Evolutionary conservation across 2,113 vertebrate species (phyloP).

Genomic region (Oophaga pumilio): DNA sequence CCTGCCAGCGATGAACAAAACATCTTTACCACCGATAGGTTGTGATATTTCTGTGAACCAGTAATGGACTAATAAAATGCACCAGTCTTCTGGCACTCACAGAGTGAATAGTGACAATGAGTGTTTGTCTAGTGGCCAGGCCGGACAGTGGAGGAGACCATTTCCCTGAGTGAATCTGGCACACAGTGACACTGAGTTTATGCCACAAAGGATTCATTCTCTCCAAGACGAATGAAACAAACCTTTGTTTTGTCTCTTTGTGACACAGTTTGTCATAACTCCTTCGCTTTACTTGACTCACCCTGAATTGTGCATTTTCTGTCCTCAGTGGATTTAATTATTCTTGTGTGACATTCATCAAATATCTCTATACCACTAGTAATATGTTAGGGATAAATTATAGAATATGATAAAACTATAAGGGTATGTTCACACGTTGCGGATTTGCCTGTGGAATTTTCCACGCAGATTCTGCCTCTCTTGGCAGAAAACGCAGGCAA

Average conservation of each 20-base stretch:
- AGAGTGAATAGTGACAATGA: constrained; percentile 35
- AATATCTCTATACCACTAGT: neutral
- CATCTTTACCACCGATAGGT: neutral
- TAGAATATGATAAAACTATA: neutral
- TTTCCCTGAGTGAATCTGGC: constrained; percentile 21
- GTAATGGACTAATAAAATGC: neutral
- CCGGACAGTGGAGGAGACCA: neutral
- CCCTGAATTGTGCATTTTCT: constrained; percentile 9
- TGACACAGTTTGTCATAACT: constrained; percentile 47
- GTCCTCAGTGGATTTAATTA: constrained; percentile 1
- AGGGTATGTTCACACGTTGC: too few species aligned
- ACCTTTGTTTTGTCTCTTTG: constrained; percentile 48
- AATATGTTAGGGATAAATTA: neutral
- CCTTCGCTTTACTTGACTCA: constrained; percentile 28
- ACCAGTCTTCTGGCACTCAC: neutral
- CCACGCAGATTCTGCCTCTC: too few species aligned
- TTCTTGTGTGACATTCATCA: neutral
- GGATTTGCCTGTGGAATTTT: too few species aligned
- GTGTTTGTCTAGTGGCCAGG: constrained; percentile 11
- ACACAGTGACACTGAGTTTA: constrained; percentile 48
- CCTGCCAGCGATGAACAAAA: neutral
- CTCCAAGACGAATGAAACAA: constrained; percentile 31
- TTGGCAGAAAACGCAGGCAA: too few species aligned
- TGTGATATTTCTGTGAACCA: neutral
- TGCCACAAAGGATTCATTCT: constrained; percentile 37